These are phyloP conservation scores for Tenualosa ilisha DNA, from an alignment of 2,797 vertebrate genomes.

Conservation along the genomic window DNA sequence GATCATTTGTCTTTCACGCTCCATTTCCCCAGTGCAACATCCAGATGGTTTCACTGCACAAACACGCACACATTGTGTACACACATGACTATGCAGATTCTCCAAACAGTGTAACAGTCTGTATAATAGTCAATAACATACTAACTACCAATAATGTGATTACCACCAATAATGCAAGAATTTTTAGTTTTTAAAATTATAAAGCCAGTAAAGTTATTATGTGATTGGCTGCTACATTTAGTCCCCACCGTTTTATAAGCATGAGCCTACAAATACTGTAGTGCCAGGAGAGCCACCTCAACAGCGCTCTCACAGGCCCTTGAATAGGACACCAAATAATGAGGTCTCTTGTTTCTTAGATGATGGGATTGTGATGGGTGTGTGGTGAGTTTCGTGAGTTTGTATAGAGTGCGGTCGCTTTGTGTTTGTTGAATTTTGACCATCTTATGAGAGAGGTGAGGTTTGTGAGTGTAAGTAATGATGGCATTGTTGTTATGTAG, in stretches of 20 bases:
- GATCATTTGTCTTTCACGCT: neutral
- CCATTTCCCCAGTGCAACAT: neutral
- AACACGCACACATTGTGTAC: neutral
- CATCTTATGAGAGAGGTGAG: neutral
- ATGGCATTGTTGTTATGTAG: neutral
- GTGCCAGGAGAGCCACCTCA: neutral
- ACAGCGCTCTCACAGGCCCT: neutral
- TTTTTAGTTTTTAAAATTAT: too few relatives aligned
- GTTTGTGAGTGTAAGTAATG: neutral
- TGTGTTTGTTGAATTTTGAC: neutral
- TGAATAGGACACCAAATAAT: neutral
- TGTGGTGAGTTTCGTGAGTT: too few relatives aligned
- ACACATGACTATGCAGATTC: neutral
- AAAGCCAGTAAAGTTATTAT: too few relatives aligned
- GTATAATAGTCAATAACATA: too few relatives aligned
- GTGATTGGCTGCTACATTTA: too few relatives aligned
- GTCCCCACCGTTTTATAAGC: neutral
- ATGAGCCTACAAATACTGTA: neutral
- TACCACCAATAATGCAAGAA: too few relatives aligned
- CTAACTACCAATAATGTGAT: too few relatives aligned
- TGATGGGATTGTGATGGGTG: too few relatives aligned
- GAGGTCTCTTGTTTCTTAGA: too few relatives aligned
- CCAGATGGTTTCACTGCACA: neutral
- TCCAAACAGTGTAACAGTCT: too few relatives aligned
- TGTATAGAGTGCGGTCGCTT: too few relatives aligned